These are phyloP conservation scores for Leptoteleia sp. DNA, from an alignment of 1,140 invertebrate species.

Conservation along the genomic window DNA sequence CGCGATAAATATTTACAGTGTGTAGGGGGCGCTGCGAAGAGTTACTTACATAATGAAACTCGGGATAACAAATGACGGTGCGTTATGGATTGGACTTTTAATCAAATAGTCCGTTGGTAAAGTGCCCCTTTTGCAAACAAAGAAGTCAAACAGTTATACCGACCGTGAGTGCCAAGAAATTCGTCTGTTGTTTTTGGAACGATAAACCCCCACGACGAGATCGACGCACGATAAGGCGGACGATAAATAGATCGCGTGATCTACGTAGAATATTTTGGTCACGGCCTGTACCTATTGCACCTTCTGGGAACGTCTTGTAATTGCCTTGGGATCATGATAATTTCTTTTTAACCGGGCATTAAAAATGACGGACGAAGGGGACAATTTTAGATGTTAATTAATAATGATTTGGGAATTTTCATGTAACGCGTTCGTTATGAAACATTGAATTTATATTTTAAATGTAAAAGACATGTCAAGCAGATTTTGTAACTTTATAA, in stretches of 20 bases:
- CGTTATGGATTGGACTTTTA: conserved; percentile 25
- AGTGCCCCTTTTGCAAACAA: conserved; percentile 49
- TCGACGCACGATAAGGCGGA: conserved; percentile 50
- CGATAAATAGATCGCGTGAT: conserved; percentile 59
- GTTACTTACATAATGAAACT: conserved; percentile 12
- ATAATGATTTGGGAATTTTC: too few species aligned
- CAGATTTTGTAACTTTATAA: too few species aligned
- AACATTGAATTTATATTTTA: too few species aligned
- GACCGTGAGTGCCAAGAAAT: conserved; percentile 44
- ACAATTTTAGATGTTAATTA: conserved; percentile 4
- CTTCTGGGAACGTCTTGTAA: conserved; percentile 41
- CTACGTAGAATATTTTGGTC: conserved; percentile 54
- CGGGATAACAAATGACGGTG: conserved; percentile 4
- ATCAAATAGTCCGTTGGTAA: conserved; percentile 37
- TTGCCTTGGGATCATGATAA: conserved; percentile 43
- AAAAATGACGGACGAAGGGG: background rate
- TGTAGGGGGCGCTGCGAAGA: background rate
- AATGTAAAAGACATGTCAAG: too few species aligned
- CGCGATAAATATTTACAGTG: background rate
- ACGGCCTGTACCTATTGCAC: conserved; percentile 31
- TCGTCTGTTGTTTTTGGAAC: conserved; percentile 50
- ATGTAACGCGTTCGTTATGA: too few species aligned
- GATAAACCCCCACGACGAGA: conserved; percentile 53
- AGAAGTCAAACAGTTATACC: conserved; percentile 42
- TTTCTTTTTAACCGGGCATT: conserved; percentile 34